Base-by-base conservation (phyloP, 2,888 invertebrate genomes). In the Nyleta sp. region DNA sequence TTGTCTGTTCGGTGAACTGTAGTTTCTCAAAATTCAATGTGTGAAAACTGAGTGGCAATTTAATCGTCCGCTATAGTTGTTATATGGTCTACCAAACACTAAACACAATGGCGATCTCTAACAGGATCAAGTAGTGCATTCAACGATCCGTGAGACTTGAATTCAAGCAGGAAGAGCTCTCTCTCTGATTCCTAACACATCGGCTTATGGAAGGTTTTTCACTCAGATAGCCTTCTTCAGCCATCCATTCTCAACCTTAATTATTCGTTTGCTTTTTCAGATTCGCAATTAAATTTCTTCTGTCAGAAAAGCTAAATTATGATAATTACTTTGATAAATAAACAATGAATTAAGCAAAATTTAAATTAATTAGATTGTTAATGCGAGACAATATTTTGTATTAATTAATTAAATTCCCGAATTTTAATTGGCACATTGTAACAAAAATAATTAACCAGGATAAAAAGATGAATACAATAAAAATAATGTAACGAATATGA, bases 81-180 rank as follows among this genome's bases (percentile, higher is more conserved):
- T 75, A 68, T 75, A 75, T 75, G 75, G 75, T 68, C 75, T 68
- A 68, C 75, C 68, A 68, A 75, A 75, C 75, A 68, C 55, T 68
- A 68, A 62, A 75, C 53, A 75, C 62, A 75, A 75, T 62, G 13
- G 60, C 44, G 67, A 75, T 75, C 75, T 68, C 68, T 75, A 68
- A 68, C 53, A 75, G 68, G 75, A 75, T 75, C 68, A 75, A 75
- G 75, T 75, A 62, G 68, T 68, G 68, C 62, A 75, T 75, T 62
- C 75, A 75, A 75, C 75, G 75, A 76, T 76, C 75, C 75, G 57
- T 75, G 55, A 75, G 75, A 68, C 75, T 62, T 62, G 62, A 62
- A 74, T 60, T 46, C 35, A 53, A 74, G 42, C 55, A 65, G 65
- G 73, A 67, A 73, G 65, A 59, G 59, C 50, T 44, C 67, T 68